Evolutionary conservation across 1,140 invertebrate species (phyloP).

Genomic region (Lasioglossum albipes): DNA sequence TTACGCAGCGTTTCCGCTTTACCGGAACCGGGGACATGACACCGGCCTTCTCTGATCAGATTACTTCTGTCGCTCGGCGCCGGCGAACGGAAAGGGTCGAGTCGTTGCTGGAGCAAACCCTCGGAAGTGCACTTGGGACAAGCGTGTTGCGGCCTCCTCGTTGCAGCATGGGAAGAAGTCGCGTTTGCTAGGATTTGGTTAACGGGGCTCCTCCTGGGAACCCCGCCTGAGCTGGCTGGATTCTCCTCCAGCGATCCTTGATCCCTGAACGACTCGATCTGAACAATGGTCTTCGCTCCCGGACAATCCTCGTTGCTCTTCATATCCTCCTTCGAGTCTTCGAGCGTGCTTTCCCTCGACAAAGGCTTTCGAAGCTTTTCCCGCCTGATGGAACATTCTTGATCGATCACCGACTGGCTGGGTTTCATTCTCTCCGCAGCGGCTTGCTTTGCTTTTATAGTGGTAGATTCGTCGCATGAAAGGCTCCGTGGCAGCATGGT

Average conservation of each 20-base stretch:
- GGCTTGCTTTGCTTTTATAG: neutral
- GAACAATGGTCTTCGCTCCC: constrained; percentile 7
- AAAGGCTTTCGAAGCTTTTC: neutral
- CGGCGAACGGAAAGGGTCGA: constrained; percentile 66
- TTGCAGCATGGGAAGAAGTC: constrained; percentile 16
- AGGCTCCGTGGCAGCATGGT: constrained; percentile 9
- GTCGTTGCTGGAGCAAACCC: constrained; percentile 54
- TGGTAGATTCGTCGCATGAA: constrained; percentile 5
- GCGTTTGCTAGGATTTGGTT: constrained; percentile 60
- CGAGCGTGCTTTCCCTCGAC: neutral
- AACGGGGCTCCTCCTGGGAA: constrained; percentile 25
- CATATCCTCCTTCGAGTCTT: constrained; percentile 3
- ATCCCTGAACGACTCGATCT: neutral
- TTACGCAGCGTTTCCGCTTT: constrained; percentile 29
- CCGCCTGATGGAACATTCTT: neutral
- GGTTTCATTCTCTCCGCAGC: neutral
- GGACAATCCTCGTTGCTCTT: constrained; percentile 1
- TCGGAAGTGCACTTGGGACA: constrained; percentile 69
- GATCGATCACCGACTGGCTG: neutral
- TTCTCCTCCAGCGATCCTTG: neutral
- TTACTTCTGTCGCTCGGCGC: constrained; percentile 14
- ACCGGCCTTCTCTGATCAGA: constrained; percentile 27
- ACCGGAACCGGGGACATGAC: neutral
- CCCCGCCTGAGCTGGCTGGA: too few relatives aligned
- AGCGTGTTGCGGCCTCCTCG: constrained; percentile 48